These are phyloP conservation scores for Rhinolophus ferrumequinum DNA, from an alignment of 2,113 vertebrate species.

Conservation along the genomic window DNA sequence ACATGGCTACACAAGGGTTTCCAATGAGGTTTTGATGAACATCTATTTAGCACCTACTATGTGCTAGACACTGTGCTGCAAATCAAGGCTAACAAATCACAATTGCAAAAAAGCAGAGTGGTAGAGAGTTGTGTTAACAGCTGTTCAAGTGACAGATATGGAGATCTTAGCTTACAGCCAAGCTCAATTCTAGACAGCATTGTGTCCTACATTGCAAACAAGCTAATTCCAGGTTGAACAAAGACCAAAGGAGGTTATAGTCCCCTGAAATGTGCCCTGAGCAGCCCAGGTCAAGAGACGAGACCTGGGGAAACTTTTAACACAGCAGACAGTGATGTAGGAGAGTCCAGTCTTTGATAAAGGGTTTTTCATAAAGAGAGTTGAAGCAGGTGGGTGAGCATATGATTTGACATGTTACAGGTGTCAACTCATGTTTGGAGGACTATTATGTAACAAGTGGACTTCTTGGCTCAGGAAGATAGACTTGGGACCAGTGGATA, in stretches of 20 bases:
- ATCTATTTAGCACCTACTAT: not conserved
- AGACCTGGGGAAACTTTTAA: not conserved
- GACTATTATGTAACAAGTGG: not conserved
- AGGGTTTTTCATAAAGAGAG: not conserved
- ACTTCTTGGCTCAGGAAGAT: not conserved
- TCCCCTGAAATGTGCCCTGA: not conserved
- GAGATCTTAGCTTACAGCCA: not conserved
- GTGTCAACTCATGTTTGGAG: not conserved
- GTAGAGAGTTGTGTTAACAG: not conserved
- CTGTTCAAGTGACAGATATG: not conserved
- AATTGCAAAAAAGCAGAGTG: not conserved
- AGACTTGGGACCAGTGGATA: not conserved
- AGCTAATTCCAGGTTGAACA: not conserved
- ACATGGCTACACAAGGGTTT: not conserved
- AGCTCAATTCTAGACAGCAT: not conserved
- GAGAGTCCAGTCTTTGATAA: not conserved
- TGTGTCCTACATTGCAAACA: not conserved
- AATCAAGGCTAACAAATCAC: not conserved
- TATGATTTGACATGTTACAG: not conserved
- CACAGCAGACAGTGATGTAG: not conserved
- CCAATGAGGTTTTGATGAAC: not conserved
- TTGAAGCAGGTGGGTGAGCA: not conserved
- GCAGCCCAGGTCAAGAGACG: not conserved
- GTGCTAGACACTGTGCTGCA: not conserved
- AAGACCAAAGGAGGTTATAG: not conserved